These are phyloP conservation scores for Papilio elwesi DNA, from an alignment of 2,888 invertebrate species.

Conservation along the genomic window DNA sequence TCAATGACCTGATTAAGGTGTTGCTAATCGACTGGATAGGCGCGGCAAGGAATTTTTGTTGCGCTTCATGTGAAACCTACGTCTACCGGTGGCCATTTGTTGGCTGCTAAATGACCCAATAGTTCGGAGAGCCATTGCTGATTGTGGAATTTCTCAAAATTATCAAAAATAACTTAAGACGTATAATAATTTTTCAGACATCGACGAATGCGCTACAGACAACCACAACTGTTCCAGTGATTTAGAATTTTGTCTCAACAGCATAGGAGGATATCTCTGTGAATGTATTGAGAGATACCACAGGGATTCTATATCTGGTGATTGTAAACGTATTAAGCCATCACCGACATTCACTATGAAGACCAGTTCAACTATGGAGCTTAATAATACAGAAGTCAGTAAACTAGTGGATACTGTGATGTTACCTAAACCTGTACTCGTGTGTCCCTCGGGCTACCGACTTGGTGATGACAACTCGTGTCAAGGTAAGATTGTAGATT, in stretches of 20 bases:
- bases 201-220: constrained; percentile 89
- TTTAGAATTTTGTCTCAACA: constrained; percentile 90
- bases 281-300: constrained; percentile 92
- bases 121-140: too few species aligned
- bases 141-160: too few species aligned
- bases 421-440: constrained; percentile 33
- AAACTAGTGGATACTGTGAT: neutral
- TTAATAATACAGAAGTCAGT: too few species aligned
- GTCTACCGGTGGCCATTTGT: too few species aligned
- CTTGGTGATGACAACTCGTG: neutral
- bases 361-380: too few species aligned
- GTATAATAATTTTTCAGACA: constrained; percentile 79
- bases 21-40: too few species aligned
- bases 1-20: too few species aligned
- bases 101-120: too few species aligned
- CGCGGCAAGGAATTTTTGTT: too few species aligned
- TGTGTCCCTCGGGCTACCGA: neutral
- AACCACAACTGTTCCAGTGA: constrained; percentile 82
- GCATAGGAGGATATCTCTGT: constrained; percentile 93
- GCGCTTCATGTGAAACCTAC: too few species aligned
- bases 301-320: constrained; percentile 80
- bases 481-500: neutral
- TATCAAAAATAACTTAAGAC: too few species aligned
- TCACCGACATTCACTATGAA: constrained; percentile 29
- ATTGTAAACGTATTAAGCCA: constrained; percentile 52